Percentiles rank a stretch among this genome's conserved stretches.
Conservation (phyloP, 2,888 invertebrate species). For the Stenolophus ochropezus region DNA sequence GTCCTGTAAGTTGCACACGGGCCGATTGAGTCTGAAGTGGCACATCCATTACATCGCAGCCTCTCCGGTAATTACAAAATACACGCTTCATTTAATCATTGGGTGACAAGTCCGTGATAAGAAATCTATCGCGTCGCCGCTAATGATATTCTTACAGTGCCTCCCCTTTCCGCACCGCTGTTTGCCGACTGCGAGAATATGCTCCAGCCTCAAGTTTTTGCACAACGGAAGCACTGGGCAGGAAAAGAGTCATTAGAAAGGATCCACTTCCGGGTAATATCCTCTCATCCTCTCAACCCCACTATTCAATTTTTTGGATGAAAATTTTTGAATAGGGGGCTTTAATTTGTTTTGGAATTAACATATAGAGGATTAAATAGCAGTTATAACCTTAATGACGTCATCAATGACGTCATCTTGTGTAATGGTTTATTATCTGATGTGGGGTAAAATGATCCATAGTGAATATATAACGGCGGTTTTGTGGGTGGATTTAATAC, state of each 20-base stretch:
- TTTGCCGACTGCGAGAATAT: slow-evolving; percentile 6
- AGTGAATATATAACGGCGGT: slow-evolving; percentile 16
- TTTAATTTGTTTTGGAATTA: slow-evolving; percentile 41
- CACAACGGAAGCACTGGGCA: slow-evolving; percentile 34
- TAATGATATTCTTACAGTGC: slow-evolving; percentile 47
- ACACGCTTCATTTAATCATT: slow-evolving; percentile 55
- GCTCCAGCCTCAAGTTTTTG: slow-evolving; percentile 42
- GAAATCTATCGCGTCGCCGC: slow-evolving; percentile 47
- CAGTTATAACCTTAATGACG: slow-evolving; percentile 24
- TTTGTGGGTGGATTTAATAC: slow-evolving; percentile 11
- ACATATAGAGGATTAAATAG: slow-evolving; percentile 14
- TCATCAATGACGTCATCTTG: slow-evolving; percentile 37
- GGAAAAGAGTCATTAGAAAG: slow-evolving; percentile 54
- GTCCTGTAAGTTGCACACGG: background rate
- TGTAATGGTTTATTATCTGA: slow-evolving; percentile 33
- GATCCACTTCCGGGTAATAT: slow-evolving; percentile 11
- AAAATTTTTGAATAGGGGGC: slow-evolving; percentile 8
- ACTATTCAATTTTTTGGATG: slow-evolving; percentile 35
- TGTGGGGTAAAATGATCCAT: slow-evolving; percentile 11
- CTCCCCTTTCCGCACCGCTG: slow-evolving; percentile 1
- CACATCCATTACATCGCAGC: slow-evolving; percentile 47
- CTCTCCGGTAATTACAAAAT: slow-evolving; percentile 53
- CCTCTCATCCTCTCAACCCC: background rate
- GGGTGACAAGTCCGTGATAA: slow-evolving; percentile 49
- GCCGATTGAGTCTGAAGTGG: slow-evolving; percentile 41